Evolutionary conservation across 2,113 vertebrate species (phyloP).

Genomic region (Uria lomvia): DNA sequence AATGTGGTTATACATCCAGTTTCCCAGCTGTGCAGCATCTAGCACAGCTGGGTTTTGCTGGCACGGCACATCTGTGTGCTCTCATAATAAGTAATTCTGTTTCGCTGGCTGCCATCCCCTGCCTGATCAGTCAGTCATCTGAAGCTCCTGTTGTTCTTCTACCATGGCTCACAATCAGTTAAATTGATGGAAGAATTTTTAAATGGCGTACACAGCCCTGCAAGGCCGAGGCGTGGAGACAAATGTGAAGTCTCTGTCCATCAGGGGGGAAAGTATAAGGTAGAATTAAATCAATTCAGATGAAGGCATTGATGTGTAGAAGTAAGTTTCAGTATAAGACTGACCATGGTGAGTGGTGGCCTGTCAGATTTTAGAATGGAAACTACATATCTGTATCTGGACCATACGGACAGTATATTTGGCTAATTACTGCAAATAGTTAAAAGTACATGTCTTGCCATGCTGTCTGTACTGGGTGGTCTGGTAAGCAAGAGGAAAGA

Average conservation of each 20-base stretch:
- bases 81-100: neutral
- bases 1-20: neutral
- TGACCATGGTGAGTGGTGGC: neutral
- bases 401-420: neutral
- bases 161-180: neutral
- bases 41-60: neutral
- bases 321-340: neutral
- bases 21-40: neutral
- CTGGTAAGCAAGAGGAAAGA: neutral
- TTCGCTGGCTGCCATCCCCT: neutral
- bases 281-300: conserved; percentile 16
- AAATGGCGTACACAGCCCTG: neutral
- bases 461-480: neutral
- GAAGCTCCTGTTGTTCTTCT: neutral
- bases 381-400: neutral
- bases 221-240: neutral
- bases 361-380: neutral
- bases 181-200: neutral
- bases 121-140: neutral
- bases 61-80: neutral
- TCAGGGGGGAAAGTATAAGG: neutral
- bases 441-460: neutral
- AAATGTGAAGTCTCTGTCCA: neutral
- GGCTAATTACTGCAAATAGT: neutral
- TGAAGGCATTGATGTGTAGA: neutral